These are phyloP conservation scores for Saturnia pavonia DNA, from an alignment of 2,888 invertebrate genomes.

Conservation along the genomic window DNA sequence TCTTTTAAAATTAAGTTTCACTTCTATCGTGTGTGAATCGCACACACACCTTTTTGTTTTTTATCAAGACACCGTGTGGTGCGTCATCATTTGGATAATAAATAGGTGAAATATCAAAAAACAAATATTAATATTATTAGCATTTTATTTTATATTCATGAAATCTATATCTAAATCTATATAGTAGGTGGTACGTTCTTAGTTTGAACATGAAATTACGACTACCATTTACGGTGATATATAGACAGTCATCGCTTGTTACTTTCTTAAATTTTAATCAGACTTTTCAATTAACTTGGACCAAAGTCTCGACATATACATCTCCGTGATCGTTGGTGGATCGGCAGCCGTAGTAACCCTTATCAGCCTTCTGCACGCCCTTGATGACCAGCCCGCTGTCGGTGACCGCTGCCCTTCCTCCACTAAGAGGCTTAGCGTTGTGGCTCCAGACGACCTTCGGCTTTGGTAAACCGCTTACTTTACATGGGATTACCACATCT, in stretches of 20 bases:
- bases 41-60: too few species aligned
- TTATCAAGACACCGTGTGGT: too few species aligned
- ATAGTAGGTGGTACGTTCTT: neutral
- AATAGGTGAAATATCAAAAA: too few species aligned
- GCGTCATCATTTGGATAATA: too few species aligned
- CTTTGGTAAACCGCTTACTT: conserved; percentile 47
- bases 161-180: too few species aligned
- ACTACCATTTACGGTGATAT: neutral
- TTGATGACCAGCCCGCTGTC: conserved; percentile 51
- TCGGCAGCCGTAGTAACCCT: conserved; percentile 65
- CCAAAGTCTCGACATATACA: conserved; percentile 47
- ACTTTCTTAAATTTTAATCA: neutral
- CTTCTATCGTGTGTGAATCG: too few species aligned
- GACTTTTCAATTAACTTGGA: conserved; percentile 20
- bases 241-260: neutral
- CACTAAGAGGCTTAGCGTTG: conserved; percentile 50
- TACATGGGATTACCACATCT: conserved; percentile 57
- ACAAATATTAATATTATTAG: neutral
- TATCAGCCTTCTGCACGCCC: conserved; percentile 47
- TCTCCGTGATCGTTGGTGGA: conserved; percentile 53
- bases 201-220: neutral
- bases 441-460: conserved; percentile 51
- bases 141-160: neutral
- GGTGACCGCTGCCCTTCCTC: conserved; percentile 32
- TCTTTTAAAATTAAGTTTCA: too few species aligned